Percentiles rank a stretch among this genome's conserved stretches.
These are phyloP conservation scores for Macquaria australasica DNA, from an alignment of 2,113 vertebrate genomes.

Conservation along the genomic window DNA sequence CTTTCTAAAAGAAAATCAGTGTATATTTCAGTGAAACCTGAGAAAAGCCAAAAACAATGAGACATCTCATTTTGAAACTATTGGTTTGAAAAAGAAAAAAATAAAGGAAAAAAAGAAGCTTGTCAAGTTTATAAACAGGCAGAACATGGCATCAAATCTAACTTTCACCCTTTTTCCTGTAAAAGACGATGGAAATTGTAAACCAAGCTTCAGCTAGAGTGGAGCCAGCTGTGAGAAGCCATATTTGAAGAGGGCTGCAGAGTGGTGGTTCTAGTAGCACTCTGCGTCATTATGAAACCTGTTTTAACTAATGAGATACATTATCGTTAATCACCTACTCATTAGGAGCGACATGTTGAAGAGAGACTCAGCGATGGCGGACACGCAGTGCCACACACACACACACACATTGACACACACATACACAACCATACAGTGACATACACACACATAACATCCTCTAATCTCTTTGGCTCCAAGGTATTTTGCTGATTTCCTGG, in stretches of 20 bases:
- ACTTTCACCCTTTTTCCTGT: not conserved
- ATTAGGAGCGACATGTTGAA: slow-evolving; percentile 68
- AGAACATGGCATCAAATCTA: not conserved
- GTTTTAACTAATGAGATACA: slow-evolving; percentile 80
- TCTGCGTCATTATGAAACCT: slow-evolving; percentile 67
- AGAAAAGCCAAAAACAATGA: not conserved
- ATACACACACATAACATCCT: slow-evolving; percentile 22
- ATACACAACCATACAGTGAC: not conserved
- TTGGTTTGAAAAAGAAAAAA: not conserved
- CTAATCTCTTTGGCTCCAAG: slow-evolving; percentile 23
- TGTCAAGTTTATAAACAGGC: not conserved
- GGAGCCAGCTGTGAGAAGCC: slow-evolving; percentile 30
- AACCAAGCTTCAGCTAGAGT: not conserved
- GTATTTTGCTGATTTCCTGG: slow-evolving; percentile 29
- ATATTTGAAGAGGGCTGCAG: slow-evolving; percentile 37
- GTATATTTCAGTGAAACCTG: not conserved
- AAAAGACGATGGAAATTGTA: not conserved
- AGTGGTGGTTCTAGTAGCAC: slow-evolving; percentile 38
- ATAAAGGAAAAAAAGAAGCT: not conserved
- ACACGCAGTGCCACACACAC: slow-evolving; percentile 23
- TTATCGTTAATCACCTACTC: slow-evolving; percentile 80
- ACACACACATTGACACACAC: slow-evolving; percentile 12
- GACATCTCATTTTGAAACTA: not conserved
- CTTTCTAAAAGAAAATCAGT: not conserved
- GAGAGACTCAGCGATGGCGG: slow-evolving; percentile 49